Conservation (phyloP, 30 jellyfish, hydroid and myxozoan genomes). For the Clytia hemisphaerica region DNA sequence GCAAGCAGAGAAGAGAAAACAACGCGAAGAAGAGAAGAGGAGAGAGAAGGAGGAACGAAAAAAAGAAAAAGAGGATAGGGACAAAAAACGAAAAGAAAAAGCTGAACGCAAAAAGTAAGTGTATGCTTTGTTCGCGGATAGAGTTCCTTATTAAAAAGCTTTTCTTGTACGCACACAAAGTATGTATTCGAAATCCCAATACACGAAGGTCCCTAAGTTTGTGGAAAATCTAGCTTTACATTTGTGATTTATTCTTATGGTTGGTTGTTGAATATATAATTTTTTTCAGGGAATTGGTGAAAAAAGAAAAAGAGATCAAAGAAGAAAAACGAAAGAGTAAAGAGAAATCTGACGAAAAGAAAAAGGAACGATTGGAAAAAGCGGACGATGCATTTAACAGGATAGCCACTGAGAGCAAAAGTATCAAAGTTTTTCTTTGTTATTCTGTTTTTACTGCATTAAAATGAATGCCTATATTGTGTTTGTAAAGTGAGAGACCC, state of each 20-base stretch:
- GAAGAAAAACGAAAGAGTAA: constrained; percentile 24
- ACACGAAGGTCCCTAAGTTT: not conserved
- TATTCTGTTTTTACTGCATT: no score
- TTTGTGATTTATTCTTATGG: not conserved
- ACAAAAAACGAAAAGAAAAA: constrained; percentile 44
- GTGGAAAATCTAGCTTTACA: not conserved
- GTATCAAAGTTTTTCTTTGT: constrained; percentile 7
- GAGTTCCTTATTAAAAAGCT: not conserved
- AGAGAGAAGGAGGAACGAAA: constrained; percentile 44
- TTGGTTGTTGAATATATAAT: not conserved
- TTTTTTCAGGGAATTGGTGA: constrained; percentile 30
- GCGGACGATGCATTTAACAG: constrained; percentile 75
- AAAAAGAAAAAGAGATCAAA: constrained; percentile 2
- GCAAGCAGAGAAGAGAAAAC: constrained; percentile 1
- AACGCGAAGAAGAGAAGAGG: constrained; percentile 51
- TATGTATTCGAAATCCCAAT: not conserved
- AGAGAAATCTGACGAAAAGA: constrained; percentile 41
- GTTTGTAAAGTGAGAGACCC: no score
- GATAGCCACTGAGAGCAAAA: constrained; percentile 72
- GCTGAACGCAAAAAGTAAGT: constrained; percentile 27
- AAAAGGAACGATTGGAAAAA: constrained; percentile 55
- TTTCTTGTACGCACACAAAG: no score
- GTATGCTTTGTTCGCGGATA: no score
- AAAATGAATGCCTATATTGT: no score
- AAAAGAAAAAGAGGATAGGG: constrained; percentile 16